Base-by-base conservation (phyloP, 2,888 invertebrate genomes). In the Eristalinus sepulchralis region DNA sequence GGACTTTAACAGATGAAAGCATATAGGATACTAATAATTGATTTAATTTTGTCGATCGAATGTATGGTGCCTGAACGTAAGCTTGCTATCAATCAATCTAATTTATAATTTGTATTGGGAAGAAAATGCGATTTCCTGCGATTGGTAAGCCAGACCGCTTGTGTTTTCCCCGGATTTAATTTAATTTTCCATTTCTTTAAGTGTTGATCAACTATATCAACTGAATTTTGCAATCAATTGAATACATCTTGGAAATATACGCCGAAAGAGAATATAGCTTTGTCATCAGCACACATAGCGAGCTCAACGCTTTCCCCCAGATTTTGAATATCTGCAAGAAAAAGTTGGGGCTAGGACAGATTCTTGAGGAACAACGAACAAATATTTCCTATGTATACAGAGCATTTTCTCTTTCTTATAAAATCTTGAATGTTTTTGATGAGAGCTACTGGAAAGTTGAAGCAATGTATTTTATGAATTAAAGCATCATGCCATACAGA, bases 281-380 rank as follows among this genome's bases (percentile, higher is more conserved):
- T 53, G 53, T 53, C 53, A 53, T 55, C 55, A 55, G 20, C 55
- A 55, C n/a, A 55, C 55, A 55, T 55, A n/a, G n/a, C n/a, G n/a
- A n/a, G n/a, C n/a, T n/a, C n/a, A n/a, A n/a, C n/a, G n/a, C n/a
- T n/a, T n/a, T n/a, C n/a, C n/a, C n/a, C n/a, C n/a, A n/a, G n/a
- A n/a, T n/a, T n/a, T n/a, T n/a, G n/a, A n/a, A n/a, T n/a, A n/a
- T n/a, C n/a, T n/a, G n/a, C n/a, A n/a, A n/a, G n/a, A n/a, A n/a
- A n/a, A n/a, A n/a, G n/a, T n/a, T n/a, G n/a, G n/a, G n/a, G n/a
- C n/a, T n/a, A n/a, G n/a, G n/a, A n/a, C n/a, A n/a, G n/a, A n/a
- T 36, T 4, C 36, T 36, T 36, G 13, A 36, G 13, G 36, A 36
- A 36, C 36, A 36, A 1, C 13, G 36, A 36, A 36, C 36, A 11